Evolutionary conservation across 2,888 invertebrate genomes (phyloP), one percentile per base, ranked within the genome.

Genomic region (Andricus curvator): DNA sequence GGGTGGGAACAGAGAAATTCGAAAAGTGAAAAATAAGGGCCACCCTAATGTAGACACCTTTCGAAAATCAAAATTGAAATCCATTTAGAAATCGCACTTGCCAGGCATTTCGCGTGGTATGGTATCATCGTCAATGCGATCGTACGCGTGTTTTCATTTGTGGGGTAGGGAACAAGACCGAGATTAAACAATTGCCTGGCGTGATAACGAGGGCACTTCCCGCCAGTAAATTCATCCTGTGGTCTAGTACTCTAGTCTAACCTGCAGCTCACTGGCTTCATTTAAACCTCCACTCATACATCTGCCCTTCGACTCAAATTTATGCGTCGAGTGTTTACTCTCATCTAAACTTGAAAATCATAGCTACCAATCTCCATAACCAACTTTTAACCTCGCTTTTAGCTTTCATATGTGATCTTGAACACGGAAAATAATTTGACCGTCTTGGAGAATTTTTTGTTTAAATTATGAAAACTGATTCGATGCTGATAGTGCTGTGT

Each of bases 141-240:
- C 15, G 77, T n/a, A 56, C 70, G 86, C 80, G 74, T 74, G 51
- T 29, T 70, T 70, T 70, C n/a, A 51, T 51, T 44, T 4, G 56
- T 56, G 81, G 84, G 78, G 81, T 82, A 80, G 85, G 83, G 84
- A 82, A 81, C 79, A 82, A 80, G 84, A 85, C 86, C 84, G 88
- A 89, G 90, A 91, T 91, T 91, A 91, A 91, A 90, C 90, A 90
- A 91, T 91, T 91, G 91, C 87, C 88, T 88, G 90, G 91, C 88
- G 91, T 89, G 89, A 91, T 91, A 91, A 91, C 90, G 91, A 91
- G 91, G 90, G 88, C 91, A 91, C 91, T 91, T 91, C 91, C 91
- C 91, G 91, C 88, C 89, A 87, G 88, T 90, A 90, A 91, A 87
- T 87, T 89, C 90, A 90, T 89, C 90, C 90, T 88, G 88, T 74